A percentile compares a stretch with the other conserved stretches of the same genome.
These are phyloP conservation scores for Psilanteris sp. DNA, from an alignment of 1,140 invertebrate species.

Conservation along the genomic window DNA sequence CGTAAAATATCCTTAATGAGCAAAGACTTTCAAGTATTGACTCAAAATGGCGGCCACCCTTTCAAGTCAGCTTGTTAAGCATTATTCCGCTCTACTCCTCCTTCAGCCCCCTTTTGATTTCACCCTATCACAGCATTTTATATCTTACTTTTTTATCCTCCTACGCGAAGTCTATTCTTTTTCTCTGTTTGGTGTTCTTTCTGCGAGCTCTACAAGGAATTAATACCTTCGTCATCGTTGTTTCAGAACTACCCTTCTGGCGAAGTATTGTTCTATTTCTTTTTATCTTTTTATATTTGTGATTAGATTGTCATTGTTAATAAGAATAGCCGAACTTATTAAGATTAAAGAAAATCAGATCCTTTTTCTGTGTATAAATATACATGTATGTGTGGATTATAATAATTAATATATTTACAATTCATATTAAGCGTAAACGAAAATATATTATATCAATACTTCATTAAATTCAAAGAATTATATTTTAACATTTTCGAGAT, in stretches of 20 bases:
- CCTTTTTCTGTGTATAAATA: neutral
- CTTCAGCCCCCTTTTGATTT: conserved; percentile 35
- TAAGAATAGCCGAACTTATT: conserved; percentile 26
- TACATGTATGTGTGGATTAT: too few species aligned
- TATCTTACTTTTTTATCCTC: conserved; percentile 60
- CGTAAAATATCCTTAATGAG: conserved; percentile 80
- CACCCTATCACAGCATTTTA: conserved; percentile 55
- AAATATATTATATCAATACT: too few species aligned
- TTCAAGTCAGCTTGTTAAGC: conserved; percentile 79
- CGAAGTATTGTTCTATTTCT: conserved; percentile 27
- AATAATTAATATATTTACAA: too few species aligned
- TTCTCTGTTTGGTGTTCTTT: conserved; percentile 43
- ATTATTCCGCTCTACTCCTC: conserved; percentile 70
- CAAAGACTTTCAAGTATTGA: conserved; percentile 80
- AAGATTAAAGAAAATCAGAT: neutral
- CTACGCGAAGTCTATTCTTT: conserved; percentile 51
- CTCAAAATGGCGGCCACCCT: conserved; percentile 78
- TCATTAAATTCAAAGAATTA: too few species aligned
- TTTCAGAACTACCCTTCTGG: conserved; percentile 31
- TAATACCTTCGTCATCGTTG: conserved; percentile 49
- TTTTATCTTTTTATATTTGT: conserved; percentile 23
- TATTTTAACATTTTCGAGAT: too few species aligned
- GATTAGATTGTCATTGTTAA: conserved; percentile 44
- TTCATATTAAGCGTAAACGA: too few species aligned
- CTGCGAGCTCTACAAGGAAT: conserved; percentile 32